These are phyloP conservation scores for Erebia epiphron DNA, from an alignment of 2,888 invertebrate species.

Conservation along the genomic window DNA sequence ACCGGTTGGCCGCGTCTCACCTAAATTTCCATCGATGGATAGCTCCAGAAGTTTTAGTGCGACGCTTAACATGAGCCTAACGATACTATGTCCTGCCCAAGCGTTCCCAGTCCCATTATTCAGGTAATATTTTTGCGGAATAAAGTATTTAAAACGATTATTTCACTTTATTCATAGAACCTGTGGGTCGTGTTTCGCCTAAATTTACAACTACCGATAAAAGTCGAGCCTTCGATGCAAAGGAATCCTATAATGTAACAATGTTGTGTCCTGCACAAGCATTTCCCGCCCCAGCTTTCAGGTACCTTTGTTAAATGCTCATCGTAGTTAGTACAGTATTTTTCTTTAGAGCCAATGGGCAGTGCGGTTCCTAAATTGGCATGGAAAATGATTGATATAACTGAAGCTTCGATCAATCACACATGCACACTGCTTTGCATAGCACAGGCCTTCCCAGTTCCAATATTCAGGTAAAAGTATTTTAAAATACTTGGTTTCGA, in stretches of 20 bases:
- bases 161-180: slow-evolving; percentile 76
- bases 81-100: slow-evolving; percentile 89
- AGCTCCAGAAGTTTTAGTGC: slow-evolving; percentile 85
- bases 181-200: slow-evolving; percentile 86
- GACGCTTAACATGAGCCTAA: slow-evolving; percentile 77
- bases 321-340: slow-evolving; percentile 41
- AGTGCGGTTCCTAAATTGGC: slow-evolving; percentile 87
- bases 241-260: slow-evolving; percentile 74
- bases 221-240: slow-evolving; percentile 85
- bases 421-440: slow-evolving; percentile 83
- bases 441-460: slow-evolving; percentile 86
- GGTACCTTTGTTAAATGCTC: slow-evolving; percentile 63
- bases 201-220: slow-evolving; percentile 85
- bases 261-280: slow-evolving; percentile 90
- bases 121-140: slow-evolving; percentile 79
- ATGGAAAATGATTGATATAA: slow-evolving; percentile 78
- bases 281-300: slow-evolving; percentile 86
- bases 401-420: slow-evolving; percentile 60
- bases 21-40: slow-evolving; percentile 85
- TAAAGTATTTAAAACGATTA: slow-evolving; percentile 26
- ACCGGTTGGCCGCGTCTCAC: slow-evolving; percentile 84
- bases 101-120: slow-evolving; percentile 89
- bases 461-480: slow-evolving; percentile 84
- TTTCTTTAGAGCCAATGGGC: slow-evolving; percentile 86
- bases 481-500: slow-evolving; percentile 21